Conservation (phyloP, 2,113 vertebrate species). For the Galemys pyrenaicus region DNA sequence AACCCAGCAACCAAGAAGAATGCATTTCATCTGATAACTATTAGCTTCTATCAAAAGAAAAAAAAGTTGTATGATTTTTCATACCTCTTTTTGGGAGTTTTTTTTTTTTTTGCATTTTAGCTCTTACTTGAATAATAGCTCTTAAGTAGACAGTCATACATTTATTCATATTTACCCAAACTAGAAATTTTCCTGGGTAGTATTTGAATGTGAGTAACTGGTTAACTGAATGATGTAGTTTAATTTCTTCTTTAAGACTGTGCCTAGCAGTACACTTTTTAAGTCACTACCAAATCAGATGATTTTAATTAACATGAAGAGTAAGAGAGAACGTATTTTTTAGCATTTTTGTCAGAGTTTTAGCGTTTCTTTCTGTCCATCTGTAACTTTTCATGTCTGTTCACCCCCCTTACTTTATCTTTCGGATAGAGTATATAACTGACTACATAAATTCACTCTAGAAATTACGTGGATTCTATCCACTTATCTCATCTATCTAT, state of each 20-base stretch:
- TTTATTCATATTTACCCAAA: not conserved
- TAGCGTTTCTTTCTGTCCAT: not conserved
- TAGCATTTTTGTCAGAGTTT: not conserved
- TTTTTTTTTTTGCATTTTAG: not conserved
- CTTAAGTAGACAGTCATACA: not conserved
- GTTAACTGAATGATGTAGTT: not conserved
- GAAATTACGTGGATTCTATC: not conserved
- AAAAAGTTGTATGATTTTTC: not conserved
- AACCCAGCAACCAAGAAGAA: not conserved
- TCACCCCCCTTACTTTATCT: not conserved
- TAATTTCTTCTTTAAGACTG: not conserved
- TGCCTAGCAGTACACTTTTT: not conserved
- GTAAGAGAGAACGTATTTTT: not conserved
- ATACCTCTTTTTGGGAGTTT: not conserved
- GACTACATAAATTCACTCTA: not conserved
- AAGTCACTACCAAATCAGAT: not conserved
- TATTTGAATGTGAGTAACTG: not conserved
- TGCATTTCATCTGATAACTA: not conserved
- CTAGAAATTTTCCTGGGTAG: not conserved
- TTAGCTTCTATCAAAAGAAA: not conserved
- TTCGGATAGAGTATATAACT: not conserved
- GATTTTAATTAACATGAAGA: not conserved
- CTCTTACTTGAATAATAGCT: not conserved
- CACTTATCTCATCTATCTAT: not conserved
- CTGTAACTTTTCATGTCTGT: not conserved